Evolutionary conservation across 1,140 invertebrate genomes (phyloP).

Genomic region (Ceratitis capitata): DNA sequence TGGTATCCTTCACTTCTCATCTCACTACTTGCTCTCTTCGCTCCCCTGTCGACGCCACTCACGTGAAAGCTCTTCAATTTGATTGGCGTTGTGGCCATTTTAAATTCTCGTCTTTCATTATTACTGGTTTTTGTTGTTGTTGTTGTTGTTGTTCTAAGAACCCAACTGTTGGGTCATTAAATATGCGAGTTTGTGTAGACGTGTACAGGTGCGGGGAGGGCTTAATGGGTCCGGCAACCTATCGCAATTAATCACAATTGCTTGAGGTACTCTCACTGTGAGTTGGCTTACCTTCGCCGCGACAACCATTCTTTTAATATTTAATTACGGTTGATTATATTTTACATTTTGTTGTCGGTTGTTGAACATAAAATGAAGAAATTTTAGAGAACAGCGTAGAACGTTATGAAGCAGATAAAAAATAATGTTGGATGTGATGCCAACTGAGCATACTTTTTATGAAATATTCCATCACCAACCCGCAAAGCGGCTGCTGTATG

Average conservation of each 20-base stretch:
- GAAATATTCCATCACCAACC: too few species aligned
- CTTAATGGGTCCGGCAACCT: constrained; percentile 18
- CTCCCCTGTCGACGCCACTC: too few species aligned
- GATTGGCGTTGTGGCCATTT: constrained; percentile 29
- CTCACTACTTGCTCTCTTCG: background rate
- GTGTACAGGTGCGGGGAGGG: background rate
- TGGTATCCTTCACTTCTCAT: background rate
- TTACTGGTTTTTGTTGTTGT: background rate
- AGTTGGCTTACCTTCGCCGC: background rate
- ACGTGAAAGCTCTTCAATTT: background rate
- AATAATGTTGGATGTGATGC: too few species aligned
- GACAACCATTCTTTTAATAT: background rate
- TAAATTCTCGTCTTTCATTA: background rate
- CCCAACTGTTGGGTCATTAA: background rate
- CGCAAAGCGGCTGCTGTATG: too few species aligned
- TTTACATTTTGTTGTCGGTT: background rate
- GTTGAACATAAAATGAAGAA: background rate
- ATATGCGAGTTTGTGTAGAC: too few species aligned
- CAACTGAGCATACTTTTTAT: too few species aligned
- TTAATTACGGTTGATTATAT: background rate
- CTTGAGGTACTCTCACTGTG: background rate
- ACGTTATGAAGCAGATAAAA: too few species aligned
- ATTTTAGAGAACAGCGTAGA: background rate
- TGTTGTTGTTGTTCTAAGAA: background rate
- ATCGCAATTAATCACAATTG: constrained; percentile 29